Conservation (phyloP, 2,888 invertebrate species). For the Neoitamus cyanurus region DNA sequence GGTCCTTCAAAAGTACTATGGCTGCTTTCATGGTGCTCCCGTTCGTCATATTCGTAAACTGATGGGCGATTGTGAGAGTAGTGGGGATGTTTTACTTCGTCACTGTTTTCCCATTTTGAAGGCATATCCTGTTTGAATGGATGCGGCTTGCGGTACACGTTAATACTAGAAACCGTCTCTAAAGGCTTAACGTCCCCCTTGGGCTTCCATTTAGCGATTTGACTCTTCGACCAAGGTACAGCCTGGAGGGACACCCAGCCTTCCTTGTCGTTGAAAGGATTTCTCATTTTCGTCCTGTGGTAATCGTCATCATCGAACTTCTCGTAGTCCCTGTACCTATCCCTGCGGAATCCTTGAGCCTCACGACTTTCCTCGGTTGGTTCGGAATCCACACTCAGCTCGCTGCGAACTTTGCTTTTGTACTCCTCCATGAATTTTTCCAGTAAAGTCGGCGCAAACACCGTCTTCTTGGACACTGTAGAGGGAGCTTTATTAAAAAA, state of each 20-base stretch:
- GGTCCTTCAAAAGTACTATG: background rate
- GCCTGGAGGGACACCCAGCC: constrained; percentile 84
- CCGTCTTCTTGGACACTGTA: constrained; percentile 58
- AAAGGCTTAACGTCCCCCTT: constrained; percentile 70
- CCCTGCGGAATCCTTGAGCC: background rate
- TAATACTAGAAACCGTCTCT: constrained; percentile 53
- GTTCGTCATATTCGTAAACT: constrained; percentile 30
- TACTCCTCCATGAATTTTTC: constrained; percentile 73
- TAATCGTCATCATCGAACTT: background rate
- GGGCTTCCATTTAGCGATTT: constrained; percentile 83
- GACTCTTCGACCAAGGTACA: constrained; percentile 82
- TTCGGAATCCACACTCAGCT: background rate
- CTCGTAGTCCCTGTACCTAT: background rate
- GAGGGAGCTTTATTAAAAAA: constrained; percentile 7
- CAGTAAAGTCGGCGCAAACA: constrained; percentile 69
- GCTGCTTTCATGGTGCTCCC: constrained; percentile 34
- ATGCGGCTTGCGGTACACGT: constrained; percentile 52
- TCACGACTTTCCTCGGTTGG: background rate
- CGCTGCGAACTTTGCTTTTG: constrained; percentile 67
- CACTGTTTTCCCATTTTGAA: constrained; percentile 16
- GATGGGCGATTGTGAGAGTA: constrained; percentile 26
- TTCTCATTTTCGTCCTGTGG: background rate
- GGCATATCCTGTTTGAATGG: background rate
- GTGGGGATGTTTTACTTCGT: background rate
- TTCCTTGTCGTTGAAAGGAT: constrained; percentile 72